phyloP scores from a whole-genome alignment of 2,888 invertebrate genomes.

The Clunio marinus region DNA sequence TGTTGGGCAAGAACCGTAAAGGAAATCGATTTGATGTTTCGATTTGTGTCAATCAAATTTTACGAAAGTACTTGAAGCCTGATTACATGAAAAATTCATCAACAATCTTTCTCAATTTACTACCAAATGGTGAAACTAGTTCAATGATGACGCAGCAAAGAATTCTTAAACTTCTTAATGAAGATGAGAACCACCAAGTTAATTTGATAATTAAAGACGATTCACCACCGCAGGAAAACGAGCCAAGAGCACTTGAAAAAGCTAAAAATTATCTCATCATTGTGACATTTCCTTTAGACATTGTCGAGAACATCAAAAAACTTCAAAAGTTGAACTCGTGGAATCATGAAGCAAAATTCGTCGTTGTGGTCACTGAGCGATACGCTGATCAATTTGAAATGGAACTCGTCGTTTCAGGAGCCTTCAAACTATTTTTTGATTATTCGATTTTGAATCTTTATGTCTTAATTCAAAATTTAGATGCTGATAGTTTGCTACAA shows the following conservation, averaged over 20 bases:
- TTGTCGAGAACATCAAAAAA: conserved; percentile 45
- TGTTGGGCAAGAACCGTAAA: not conserved
- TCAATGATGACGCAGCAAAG: no score
- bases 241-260: conserved; percentile 43
- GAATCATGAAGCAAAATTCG: conserved; percentile 50
- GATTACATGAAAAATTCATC: no score
- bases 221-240: not conserved
- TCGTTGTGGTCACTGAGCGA: conserved; percentile 45
- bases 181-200: not conserved
- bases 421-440: conserved; percentile 44
- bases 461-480: conserved; percentile 46
- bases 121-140: no score
- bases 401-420: conserved; percentile 42
- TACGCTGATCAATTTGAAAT: conserved; percentile 41
- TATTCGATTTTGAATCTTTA: conserved; percentile 48
- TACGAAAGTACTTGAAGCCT: no score
- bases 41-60: no score
- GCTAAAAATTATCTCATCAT: conserved; percentile 49
- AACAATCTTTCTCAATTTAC: no score
- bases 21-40: no score
- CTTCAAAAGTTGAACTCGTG: conserved; percentile 47
- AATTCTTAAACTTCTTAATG: conserved; percentile 12
- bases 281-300: conserved; percentile 45
- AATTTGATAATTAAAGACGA: conserved; percentile 13
- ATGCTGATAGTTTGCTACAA: not conserved